Evolutionary conservation across 2,888 invertebrate species (phyloP), one percentile per base, ranked within the genome.

Genomic region (Cerastis rubricosa): DNA sequence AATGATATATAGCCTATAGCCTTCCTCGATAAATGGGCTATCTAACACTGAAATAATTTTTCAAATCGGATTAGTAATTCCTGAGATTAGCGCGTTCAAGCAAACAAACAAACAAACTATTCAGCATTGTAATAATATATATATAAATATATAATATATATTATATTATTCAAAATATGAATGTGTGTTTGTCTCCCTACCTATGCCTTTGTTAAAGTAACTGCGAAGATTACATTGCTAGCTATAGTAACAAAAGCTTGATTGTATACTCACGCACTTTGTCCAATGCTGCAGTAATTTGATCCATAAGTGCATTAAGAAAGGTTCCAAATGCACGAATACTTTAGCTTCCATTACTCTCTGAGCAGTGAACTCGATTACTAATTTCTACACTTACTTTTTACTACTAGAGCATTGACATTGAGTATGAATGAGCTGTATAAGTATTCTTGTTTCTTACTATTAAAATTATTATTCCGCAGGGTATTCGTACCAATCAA

Each of bases 401-500:
- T 25, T 25, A 14, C 2, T 7, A 57, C 57, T 57, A 2, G 14
- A 57, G 6, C 12, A 2, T 57, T 1, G 19, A 19, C 14, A 64
- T 43, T 40, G 40, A 35, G 11, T 61, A 22, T n/a, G n/a, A n/a
- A 14, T n/a, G 19, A 43, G 8, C 14, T 40, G 40, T n/a, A 7
- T 63, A 7, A n/a, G 17, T 64, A n/a, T 64, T n/a, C 40, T n/a
- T 43, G 7, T 25, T 43, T 64, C 12, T 54, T n/a, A 61, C 63
- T 3, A n/a, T 40, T 49, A 5, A 7, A 49, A 43, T 19, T 61
- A n/a, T 35, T 35, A 0, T 74, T 69, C 43, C 40, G 11, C 83
- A 90, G 90, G 25, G 11, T 22, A 11, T 29, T 11, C 4, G 9
- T 65, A 9, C 45, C 66, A 25, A 87, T 89, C 7, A 71, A 70